Evolutionary conservation across 2,797 vertebrate species (phyloP).

Genomic region (Enteromius viviparus): DNA sequence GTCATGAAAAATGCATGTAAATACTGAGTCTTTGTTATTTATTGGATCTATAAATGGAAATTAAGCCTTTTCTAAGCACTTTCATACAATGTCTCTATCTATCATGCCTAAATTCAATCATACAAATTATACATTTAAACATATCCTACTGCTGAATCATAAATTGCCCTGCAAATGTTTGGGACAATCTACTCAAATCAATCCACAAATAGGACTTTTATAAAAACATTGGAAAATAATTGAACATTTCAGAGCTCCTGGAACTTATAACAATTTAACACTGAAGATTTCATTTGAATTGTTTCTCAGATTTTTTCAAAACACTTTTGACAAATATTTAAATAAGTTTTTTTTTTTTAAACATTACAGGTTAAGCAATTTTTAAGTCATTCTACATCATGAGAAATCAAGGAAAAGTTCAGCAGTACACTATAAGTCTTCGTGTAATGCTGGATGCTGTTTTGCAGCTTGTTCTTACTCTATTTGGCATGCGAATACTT

Average conservation of each 20-base stretch:
- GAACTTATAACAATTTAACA: not conserved
- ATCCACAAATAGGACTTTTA: constrained; percentile 74
- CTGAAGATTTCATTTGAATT: not conserved
- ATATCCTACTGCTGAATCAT: not conserved
- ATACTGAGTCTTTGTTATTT: not conserved
- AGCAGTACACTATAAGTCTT: not conserved
- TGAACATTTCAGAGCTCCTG: no score
- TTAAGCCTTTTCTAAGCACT: not conserved
- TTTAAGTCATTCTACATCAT: not conserved
- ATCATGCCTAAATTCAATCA: not conserved
- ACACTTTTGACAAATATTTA: not conserved
- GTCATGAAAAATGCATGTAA: not conserved
- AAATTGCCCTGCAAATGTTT: not conserved
- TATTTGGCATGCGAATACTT: not conserved
- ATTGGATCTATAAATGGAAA: not conserved
- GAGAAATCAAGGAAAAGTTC: not conserved
- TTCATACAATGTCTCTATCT: not conserved
- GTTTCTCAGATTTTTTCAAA: not conserved
- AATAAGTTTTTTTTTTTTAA: not conserved
- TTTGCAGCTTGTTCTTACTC: not conserved
- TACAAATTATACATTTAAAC: not conserved
- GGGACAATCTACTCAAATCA: constrained; percentile 89
- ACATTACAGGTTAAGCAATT: not conserved
- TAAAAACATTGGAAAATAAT: not conserved
- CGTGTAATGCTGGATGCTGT: not conserved